Evolutionary conservation across 2,113 vertebrate species (phyloP).

Genomic region (Marmota monax): DNA sequence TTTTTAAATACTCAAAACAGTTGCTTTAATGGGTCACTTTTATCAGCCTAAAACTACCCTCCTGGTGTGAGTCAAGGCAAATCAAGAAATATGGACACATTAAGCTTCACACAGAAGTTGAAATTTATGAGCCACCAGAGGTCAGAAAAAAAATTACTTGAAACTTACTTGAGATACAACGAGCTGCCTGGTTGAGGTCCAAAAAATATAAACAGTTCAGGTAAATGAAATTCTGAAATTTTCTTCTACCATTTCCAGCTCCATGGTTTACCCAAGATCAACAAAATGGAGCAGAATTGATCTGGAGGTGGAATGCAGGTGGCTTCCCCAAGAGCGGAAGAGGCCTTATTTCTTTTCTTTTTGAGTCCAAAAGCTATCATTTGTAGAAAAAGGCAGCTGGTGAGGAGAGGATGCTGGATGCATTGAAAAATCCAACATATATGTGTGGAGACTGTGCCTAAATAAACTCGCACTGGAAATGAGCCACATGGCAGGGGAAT

Average conservation of each 20-base stretch:
- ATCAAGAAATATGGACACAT: conserved; percentile 74
- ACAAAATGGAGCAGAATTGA: conserved; percentile 56
- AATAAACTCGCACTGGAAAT: conserved; percentile 65
- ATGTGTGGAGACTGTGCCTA: conserved; percentile 52
- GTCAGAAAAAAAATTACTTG: conserved; percentile 35
- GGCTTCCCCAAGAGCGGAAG: not conserved
- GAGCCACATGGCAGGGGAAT: not conserved
- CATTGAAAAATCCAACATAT: conserved; percentile 53
- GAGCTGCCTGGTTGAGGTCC: conserved; percentile 65
- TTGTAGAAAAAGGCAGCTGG: conserved; percentile 57
- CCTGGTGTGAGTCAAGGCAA: conserved; percentile 80
- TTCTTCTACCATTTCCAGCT: conserved; percentile 63
- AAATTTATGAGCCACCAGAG: conserved; percentile 73
- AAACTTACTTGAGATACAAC: conserved; percentile 58
- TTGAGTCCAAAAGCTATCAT: conserved; percentile 42
- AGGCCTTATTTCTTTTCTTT: conserved; percentile 41
- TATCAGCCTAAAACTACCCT: conserved; percentile 46
- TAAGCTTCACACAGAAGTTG: conserved; percentile 67
- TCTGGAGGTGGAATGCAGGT: conserved; percentile 45
- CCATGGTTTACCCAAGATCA: conserved; percentile 61
- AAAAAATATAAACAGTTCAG: conserved; percentile 77
- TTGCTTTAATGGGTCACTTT: conserved; percentile 37
- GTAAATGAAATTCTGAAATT: conserved; percentile 64
- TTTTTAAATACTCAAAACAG: conserved; percentile 6
- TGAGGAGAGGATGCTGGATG: not conserved